A percentile compares a stretch with the other conserved stretches of the same genome.
Conservation (phyloP, 1,140 invertebrate species). For the Drosophila suzukii region DNA sequence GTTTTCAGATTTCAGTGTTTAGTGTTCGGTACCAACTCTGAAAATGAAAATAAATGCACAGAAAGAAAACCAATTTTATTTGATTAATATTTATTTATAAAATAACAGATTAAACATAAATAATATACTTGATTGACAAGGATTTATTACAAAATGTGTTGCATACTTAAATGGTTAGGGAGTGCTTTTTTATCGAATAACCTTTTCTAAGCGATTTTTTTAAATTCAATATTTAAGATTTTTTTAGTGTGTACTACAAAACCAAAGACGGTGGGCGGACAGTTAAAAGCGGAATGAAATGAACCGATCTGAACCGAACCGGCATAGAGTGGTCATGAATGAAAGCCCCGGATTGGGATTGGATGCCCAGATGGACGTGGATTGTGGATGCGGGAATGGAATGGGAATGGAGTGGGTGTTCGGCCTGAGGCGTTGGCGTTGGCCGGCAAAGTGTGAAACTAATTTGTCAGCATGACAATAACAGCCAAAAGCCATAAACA, state of each 20-base stretch:
- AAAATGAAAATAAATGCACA: constrained; percentile 3
- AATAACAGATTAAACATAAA: background rate
- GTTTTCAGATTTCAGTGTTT: constrained; percentile 23
- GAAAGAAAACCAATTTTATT: background rate
- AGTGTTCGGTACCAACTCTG: constrained; percentile 3
- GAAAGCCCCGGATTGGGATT: constrained; percentile 17
- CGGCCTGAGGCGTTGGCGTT: constrained; percentile 33
- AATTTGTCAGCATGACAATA: constrained; percentile 82
- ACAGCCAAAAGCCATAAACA: constrained; percentile 79
- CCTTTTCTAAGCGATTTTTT: too few species aligned
- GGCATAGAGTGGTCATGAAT: constrained; percentile 39
- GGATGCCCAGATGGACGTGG: constrained; percentile 20
- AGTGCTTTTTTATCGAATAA: background rate
- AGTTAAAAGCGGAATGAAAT: constrained; percentile 42
- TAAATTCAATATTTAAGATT: background rate
- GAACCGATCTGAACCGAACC: constrained; percentile 25
- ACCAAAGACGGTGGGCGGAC: constrained; percentile 48
- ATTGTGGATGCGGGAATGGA: constrained; percentile 43
- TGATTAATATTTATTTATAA: too few species aligned
- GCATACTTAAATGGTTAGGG: background rate
- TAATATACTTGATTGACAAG: background rate
- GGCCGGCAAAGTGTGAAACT: constrained; percentile 76
- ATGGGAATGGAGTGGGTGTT: constrained; percentile 24
- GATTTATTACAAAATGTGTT: background rate
- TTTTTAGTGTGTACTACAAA: background rate